These are phyloP conservation scores for Babyrousa celebensis DNA, from an alignment of 2,797 vertebrate genomes.

Conservation along the genomic window DNA sequence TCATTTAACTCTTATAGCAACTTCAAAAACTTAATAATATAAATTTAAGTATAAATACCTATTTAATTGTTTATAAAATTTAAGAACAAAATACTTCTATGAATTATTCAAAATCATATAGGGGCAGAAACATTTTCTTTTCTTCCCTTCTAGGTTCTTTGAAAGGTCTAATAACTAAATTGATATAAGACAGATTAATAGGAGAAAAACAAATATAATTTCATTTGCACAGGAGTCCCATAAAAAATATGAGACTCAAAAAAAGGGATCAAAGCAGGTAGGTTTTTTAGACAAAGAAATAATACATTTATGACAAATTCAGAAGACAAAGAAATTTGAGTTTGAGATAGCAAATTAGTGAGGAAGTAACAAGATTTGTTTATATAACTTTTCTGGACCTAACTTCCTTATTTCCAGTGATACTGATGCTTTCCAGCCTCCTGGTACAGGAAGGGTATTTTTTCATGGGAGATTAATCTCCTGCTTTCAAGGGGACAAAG, in stretches of 20 bases:
- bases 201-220: constrained; percentile 3
- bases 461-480: neutral
- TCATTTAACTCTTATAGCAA: neutral
- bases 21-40: neutral
- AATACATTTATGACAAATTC: neutral
- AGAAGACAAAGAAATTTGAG: neutral
- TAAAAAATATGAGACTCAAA: neutral
- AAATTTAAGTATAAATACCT: neutral
- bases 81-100: neutral
- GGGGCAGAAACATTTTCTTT: neutral
- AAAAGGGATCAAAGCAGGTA: neutral
- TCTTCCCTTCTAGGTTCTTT: neutral
- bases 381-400: neutral
- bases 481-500: neutral
- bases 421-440: neutral
- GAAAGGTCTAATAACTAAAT: neutral
- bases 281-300: neutral
- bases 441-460: no score
- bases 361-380: neutral
- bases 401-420: neutral
- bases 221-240: neutral
- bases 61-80: neutral
- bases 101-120: neutral
- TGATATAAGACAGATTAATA: neutral
- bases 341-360: neutral